phyloP scores from a whole-genome alignment of 2,888 invertebrate genomes.

The Clusia tigrina region DNA sequence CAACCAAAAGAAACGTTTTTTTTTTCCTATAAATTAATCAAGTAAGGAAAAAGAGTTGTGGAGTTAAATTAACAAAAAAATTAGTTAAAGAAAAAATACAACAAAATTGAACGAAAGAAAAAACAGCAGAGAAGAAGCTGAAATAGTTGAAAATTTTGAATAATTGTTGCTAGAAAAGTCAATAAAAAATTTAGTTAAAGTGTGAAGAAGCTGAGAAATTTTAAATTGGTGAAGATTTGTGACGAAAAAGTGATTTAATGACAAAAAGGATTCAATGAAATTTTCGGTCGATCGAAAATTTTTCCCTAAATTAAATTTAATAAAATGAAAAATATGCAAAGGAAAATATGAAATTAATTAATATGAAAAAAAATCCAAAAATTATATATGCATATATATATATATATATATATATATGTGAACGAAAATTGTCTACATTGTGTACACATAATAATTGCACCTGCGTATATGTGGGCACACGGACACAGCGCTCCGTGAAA shows the following conservation, averaged over 20 bases:
- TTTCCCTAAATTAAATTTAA: no score
- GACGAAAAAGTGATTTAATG: neutral
- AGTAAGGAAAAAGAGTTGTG: no score
- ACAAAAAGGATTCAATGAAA: no score
- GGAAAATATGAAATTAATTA: no score
- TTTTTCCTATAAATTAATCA: no score
- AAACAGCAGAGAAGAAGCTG: neutral
- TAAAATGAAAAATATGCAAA: no score
- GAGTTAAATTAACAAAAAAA: neutral
- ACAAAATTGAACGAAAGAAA: neutral
- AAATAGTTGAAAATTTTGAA: neutral
- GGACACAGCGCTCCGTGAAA: neutral
- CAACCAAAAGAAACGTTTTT: no score
- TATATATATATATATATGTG: no score
- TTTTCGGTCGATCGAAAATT: no score
- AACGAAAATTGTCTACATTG: constrained; percentile 12
- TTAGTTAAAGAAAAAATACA: neutral
- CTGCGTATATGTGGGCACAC: constrained; percentile 41
- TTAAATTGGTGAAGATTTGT: no score
- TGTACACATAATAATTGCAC: constrained; percentile 42
- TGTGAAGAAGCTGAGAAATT: neutral
- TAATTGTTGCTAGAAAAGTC: neutral
- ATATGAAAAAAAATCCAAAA: no score
- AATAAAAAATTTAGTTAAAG: neutral
- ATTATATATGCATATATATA: no score